phyloP scores from a whole-genome alignment of 1,140 invertebrate genomes.

The Drosophila sproati region DNA sequence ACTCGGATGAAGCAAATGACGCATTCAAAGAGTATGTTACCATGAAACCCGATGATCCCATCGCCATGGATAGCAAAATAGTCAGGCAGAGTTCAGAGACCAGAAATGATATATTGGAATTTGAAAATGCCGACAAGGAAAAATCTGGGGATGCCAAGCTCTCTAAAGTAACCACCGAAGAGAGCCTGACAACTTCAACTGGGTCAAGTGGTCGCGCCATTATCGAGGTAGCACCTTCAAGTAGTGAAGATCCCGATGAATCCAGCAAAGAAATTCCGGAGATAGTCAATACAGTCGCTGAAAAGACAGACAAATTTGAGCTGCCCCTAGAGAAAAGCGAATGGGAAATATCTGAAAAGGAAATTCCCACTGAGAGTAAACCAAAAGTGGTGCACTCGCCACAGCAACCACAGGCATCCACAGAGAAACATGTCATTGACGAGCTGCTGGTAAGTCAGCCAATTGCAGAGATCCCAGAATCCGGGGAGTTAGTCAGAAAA shows the following conservation, averaged over 20 bases:
- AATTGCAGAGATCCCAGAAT: constrained; percentile 89
- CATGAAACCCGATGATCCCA: constrained; percentile 60
- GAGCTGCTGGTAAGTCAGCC: constrained; percentile 86
- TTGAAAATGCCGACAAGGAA: constrained; percentile 69
- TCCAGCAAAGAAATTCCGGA: constrained; percentile 69
- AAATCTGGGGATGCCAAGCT: constrained; percentile 58
- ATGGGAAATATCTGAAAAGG: constrained; percentile 79
- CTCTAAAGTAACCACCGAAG: constrained; percentile 69
- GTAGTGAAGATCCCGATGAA: constrained; percentile 73
- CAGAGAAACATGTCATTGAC: constrained; percentile 83
- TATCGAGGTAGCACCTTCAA: constrained; percentile 62
- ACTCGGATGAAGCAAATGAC: constrained; percentile 76
- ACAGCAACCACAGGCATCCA: constrained; percentile 71
- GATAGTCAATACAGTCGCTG: constrained; percentile 67
- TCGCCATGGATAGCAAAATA: constrained; percentile 55
- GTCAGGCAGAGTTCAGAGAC: constrained; percentile 78
- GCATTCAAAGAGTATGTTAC: constrained; percentile 78
- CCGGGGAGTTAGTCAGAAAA: constrained; percentile 87
- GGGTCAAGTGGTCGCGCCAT: constrained; percentile 67
- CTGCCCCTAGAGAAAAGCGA: constrained; percentile 79
- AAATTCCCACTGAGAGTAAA: constrained; percentile 64
- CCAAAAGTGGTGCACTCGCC: constrained; percentile 84
- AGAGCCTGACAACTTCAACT: constrained; percentile 70
- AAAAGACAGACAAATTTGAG: constrained; percentile 70
- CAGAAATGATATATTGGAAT: constrained; percentile 75